phyloP scores from a whole-genome alignment of 2,888 invertebrate genomes.

The Venustoraphidia nigricollis region DNA sequence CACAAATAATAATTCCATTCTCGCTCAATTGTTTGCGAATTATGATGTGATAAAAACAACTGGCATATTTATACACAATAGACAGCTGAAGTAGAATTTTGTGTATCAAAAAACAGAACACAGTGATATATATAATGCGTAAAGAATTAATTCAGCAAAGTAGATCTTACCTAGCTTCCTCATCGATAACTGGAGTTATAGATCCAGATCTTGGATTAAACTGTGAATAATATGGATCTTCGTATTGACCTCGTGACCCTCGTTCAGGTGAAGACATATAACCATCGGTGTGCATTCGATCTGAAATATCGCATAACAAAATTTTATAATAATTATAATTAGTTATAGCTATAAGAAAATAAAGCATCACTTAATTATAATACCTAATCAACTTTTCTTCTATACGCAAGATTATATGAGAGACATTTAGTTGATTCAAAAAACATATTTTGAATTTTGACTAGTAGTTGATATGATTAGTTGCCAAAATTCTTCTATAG shows the following conservation, averaged over 20 bases:
- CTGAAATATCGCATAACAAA: conserved; percentile 14
- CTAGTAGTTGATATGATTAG: too few species aligned
- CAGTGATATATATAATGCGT: background rate
- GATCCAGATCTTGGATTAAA: conserved; percentile 53
- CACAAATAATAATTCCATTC: too few species aligned
- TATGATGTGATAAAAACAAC: background rate
- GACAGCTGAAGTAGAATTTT: background rate
- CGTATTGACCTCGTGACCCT: conserved; percentile 55
- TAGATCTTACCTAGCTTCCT: conserved; percentile 56
- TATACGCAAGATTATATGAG: background rate
- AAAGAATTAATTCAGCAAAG: background rate
- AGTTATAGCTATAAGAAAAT: background rate
- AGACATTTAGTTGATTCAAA: too few species aligned
- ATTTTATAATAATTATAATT: background rate
- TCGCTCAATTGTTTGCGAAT: background rate
- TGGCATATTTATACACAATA: background rate
- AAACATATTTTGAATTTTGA: too few species aligned
- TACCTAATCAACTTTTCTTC: background rate
- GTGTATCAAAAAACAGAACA: background rate
- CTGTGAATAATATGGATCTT: conserved; percentile 77
- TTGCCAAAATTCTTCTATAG: too few species aligned
- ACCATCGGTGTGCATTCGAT: conserved; percentile 41
- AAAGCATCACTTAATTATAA: background rate
- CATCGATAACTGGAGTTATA: conserved; percentile 83
- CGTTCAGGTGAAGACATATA: conserved; percentile 83